These are phyloP conservation scores for Muscicapa comitata DNA, from an alignment of 2,797 vertebrate species.

Conservation along the genomic window DNA sequence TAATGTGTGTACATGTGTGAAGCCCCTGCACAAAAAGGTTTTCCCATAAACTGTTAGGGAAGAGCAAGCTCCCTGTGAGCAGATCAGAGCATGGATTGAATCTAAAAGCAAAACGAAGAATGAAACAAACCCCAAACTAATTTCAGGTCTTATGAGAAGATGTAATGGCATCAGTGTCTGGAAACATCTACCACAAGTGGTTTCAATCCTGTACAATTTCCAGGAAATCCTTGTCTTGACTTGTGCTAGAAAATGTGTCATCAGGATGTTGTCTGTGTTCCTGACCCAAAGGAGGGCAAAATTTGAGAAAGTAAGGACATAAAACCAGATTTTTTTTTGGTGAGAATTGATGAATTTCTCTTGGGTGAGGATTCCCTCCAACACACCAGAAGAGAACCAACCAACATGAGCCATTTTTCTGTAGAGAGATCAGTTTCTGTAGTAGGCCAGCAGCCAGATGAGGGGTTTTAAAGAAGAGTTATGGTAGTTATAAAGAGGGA, in stretches of 20 bases:
- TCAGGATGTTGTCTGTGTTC: background rate
- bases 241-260: constrained; percentile 5
- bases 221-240: background rate
- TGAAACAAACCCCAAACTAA: background rate
- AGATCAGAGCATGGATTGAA: background rate
- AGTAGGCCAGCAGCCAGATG: constrained; percentile 70
- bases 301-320: background rate
- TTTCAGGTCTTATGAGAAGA: constrained; percentile 12
- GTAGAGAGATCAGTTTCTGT: constrained; percentile 47
- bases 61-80: constrained; percentile 22
- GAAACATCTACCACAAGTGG: constrained; percentile 17
- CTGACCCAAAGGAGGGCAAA: background rate
- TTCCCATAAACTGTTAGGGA: constrained; percentile 22
- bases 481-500: constrained; percentile 63
- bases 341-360: background rate
- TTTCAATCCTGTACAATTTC: constrained; percentile 26
- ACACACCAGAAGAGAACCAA: constrained; percentile 16
- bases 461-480: constrained; percentile 69
- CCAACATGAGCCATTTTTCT: background rate
- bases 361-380: background rate
- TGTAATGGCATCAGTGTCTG: background rate
- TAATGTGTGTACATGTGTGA: constrained; percentile 28
- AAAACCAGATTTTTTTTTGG: background rate
- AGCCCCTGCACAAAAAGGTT: constrained; percentile 5
- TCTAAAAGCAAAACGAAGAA: background rate